A percentile compares a stretch with the other conserved stretches of the same genome.
Evolutionary conservation across 2,797 vertebrate genomes (phyloP).

Genomic region (Pristis pectinata): DNA sequence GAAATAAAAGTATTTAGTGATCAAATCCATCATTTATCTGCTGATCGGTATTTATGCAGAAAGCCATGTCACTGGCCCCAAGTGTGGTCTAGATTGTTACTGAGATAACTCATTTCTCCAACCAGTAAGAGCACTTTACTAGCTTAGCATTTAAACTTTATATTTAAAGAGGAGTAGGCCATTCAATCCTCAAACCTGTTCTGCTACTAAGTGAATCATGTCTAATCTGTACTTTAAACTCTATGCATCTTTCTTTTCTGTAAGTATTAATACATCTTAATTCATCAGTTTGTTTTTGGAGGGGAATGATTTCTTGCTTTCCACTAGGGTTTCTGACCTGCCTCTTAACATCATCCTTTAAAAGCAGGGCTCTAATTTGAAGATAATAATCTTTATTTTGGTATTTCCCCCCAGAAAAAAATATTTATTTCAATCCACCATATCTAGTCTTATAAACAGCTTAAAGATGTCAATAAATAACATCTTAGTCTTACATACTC

Average conservation of each 20-base stretch:
- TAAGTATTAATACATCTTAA: background rate
- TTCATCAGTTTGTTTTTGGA: background rate
- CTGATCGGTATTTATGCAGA: background rate
- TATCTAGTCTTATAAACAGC: background rate
- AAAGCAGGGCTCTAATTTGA: background rate
- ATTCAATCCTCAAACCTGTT: background rate
- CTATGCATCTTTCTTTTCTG: background rate
- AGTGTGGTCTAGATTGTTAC: background rate
- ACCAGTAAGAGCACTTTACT: background rate
- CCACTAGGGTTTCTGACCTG: background rate
- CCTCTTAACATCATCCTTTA: background rate
- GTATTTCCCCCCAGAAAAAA: background rate
- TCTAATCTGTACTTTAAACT: background rate
- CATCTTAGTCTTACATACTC: background rate
- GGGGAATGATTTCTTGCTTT: background rate
- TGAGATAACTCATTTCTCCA: background rate
- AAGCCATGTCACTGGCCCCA: too few species aligned
- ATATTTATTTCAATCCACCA: background rate
- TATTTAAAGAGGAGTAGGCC: background rate
- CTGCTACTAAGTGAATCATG: background rate
- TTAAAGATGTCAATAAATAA: background rate
- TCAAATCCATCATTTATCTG: background rate
- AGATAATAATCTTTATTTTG: background rate
- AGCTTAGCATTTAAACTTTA: background rate
- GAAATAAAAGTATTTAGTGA: background rate